Base-by-base conservation (phyloP, 2,797 vertebrate genomes). In the Cyclura pinguis region DNA sequence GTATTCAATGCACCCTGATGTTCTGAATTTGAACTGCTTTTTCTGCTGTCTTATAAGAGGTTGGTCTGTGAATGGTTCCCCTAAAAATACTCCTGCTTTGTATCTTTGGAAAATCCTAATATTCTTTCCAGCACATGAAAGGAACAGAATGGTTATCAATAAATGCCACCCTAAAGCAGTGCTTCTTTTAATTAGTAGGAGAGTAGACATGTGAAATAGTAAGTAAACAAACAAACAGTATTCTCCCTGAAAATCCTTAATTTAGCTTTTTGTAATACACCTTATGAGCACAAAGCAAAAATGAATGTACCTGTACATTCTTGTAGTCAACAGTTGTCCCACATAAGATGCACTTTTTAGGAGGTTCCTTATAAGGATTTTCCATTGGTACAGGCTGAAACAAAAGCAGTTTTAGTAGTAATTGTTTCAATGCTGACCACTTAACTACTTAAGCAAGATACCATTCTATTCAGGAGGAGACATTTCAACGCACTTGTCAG, bases 301-400 rank as follows among this genome's bases (percentile, higher is more conserved):
- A 80, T 1, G 50, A 73, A 95, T 97, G 97, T 88, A 99, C 99
- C 98, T 99, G 99, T 3, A 97, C 95, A 38, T 99, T 99, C 95
- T 98, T 99, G 94, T 97, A 99, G 94, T 99, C 98, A 88, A 99
- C 97, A 0, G 93, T 87, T 93, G 98, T 90, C 55, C 95, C 97
- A 91, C 98, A 99, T 55, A 99, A 97, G 35, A 98, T 12, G 85
- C 99, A 99, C 81, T 93, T 98, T 95, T 97, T 98, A 86, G 95
- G 96, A 38, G 98, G 97, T 18, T 98, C 97, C 94, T 98, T 98
- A 90, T 97, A 99, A 3, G 99, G 99, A 92, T 99, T 99, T 81
- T 99, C 98, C 97, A 99, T 98, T 85, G 97, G 62, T 20, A 98
- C 88, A 1, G 98, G 96, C 99, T 99, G 94, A 88, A 96, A 96